Evolutionary conservation across 2,797 vertebrate species (phyloP), one percentile per base, ranked within the genome.

Genomic region (Muscicapa striata): DNA sequence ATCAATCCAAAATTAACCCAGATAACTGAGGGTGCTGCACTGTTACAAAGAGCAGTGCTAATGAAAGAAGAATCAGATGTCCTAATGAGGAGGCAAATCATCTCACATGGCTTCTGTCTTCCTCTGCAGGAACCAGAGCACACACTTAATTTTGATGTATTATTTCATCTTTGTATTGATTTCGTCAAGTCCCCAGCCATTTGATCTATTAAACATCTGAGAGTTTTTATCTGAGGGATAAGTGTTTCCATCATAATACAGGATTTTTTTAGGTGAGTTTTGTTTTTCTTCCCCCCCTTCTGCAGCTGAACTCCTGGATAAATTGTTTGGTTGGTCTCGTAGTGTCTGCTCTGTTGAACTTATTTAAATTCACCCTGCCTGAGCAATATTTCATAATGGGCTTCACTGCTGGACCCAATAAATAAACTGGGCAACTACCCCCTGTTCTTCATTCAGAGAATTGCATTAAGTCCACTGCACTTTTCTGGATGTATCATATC

Each of bases 131-230:
- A 85, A 21, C 27, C 24, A 73, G 58, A 52, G 40, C 32, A 57
- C 43, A 57, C 13, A 8, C 38, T 88, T 57, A 87, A 72, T 38
- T 90, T 49, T 81, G 89, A 95, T 62, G 74, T 63, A 80, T 89
- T 64, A 90, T 93, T 94, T 95, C 61, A 90, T 95, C 84, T 85
- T 48, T 15, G 12, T 45, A 90, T 93, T 91, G 94, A 96, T 96
- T 96, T 64, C 54, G 1, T 48, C 72, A 67, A 62, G 38, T 80
- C 83, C 83, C 61, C 70, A 64, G 77, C 64, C 64, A 89, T 81
- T 73, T 90, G 64, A 95, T 94, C 90, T 92, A 86, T 87, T 95
- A 90, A 94, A 88, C 80, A 93, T 94, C 68, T 80, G 67, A 90
- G 87, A 46, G 26, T 38, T 93, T 67, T 70, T 70, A 70, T 59